Base-by-base conservation (phyloP, 2,113 vertebrate species). In the Syngnathus typhle region DNA sequence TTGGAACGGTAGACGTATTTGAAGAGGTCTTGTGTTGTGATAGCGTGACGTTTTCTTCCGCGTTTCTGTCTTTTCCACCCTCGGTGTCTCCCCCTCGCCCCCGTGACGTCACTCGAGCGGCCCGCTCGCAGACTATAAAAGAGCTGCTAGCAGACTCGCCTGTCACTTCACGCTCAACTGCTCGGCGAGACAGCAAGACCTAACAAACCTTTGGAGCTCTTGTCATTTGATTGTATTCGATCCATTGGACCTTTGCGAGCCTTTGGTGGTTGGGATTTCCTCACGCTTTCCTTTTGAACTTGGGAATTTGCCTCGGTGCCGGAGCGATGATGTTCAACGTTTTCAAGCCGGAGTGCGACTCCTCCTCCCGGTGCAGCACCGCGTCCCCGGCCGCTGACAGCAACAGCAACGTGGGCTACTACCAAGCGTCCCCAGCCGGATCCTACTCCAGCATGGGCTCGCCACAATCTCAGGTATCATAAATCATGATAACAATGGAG, bases 331-430 rank as follows among this genome's bases (percentile, higher is more conserved):
- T 98, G 96, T 98, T 94, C 79, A 93, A 92, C 44, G 86, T 83
- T 73, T 95, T 96, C 83, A 85, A 91, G 78, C 80, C 93, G 62
- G 96, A 98, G 49, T 93, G 95, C 82, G 96, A 97, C 77, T 82
- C 94, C 1, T 94, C 95, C 65, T 98, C 96, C 37, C 95, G 95
- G 82, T 98, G 96, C 91, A 98, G 95, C 88, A 96, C 93, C 71
- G 95, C 96, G 66, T 98, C 95, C 32, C 95, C 94, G 13, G 91
- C 92, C 13, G 92, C 88, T 58, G 95, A 98, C 77, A 36, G 27
- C 55, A 16, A 8, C 55, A 36, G 55, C 55, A 95, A 85, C 23
- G 80, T 92, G 49, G 91, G 90, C 56, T 96, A 95, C 67, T 95
- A 92, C 62, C 91, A 58, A 36, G 2, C 91, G 0, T 96, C 95